Conservation (phyloP, 2,888 invertebrate genomes). For the Drosophila anomalata region DNA sequence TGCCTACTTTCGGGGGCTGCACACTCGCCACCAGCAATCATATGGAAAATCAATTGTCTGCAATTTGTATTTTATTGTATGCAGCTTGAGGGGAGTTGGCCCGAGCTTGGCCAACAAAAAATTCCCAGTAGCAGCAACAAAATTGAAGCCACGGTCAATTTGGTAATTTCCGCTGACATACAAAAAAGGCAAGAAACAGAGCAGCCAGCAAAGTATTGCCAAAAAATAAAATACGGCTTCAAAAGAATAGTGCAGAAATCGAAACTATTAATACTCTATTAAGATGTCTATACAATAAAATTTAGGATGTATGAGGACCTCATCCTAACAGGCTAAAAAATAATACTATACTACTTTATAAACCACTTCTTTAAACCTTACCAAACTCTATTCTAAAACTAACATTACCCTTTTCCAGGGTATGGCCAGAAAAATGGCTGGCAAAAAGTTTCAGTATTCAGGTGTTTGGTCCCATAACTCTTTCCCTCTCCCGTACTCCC, state of each 20-base stretch:
- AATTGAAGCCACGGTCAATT: slow-evolving; percentile 79
- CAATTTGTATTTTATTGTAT: slow-evolving; percentile 73
- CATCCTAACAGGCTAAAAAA: too few relatives aligned
- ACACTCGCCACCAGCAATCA: slow-evolving; percentile 55
- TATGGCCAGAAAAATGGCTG: background rate
- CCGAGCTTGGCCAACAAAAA: background rate
- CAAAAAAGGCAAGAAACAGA: slow-evolving; percentile 32
- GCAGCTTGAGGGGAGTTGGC: slow-evolving; percentile 25
- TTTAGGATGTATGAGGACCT: too few relatives aligned
- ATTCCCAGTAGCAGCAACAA: slow-evolving; percentile 28
- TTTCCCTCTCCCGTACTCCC: slow-evolving; percentile 8
- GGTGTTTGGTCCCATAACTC: slow-evolving; percentile 34
- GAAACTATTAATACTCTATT: slow-evolving; percentile 6
- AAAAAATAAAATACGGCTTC: slow-evolving; percentile 2
- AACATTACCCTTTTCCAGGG: background rate
- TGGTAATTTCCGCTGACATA: slow-evolving; percentile 71
- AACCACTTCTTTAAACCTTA: background rate
- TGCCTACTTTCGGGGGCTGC: slow-evolving; percentile 59
- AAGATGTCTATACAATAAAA: too few relatives aligned
- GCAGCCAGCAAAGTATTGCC: slow-evolving; percentile 9
- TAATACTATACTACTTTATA: background rate
- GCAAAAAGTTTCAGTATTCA: slow-evolving; percentile 32
- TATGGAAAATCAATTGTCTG: slow-evolving; percentile 75
- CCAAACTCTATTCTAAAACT: background rate
- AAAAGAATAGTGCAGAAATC: background rate